Percentiles rank a stretch among this genome's conserved stretches.
Evolutionary conservation across 2,797 vertebrate species (phyloP).

Genomic region (Microcaecilia unicolor): DNA sequence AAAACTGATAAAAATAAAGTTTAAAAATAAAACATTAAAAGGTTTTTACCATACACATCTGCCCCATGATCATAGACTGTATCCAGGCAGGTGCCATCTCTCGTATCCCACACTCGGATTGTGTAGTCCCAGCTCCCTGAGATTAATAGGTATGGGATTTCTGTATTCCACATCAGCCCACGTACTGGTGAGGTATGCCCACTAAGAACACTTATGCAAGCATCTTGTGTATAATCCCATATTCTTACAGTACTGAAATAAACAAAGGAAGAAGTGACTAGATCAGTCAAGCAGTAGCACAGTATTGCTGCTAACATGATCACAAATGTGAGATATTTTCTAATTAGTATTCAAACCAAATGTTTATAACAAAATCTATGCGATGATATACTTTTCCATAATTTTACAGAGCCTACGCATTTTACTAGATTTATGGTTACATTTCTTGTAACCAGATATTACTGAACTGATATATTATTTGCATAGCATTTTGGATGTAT

Average conservation of each 20-base stretch:
- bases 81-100: slow-evolving; percentile 85
- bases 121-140: slow-evolving; percentile 96
- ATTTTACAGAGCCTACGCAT: too few species aligned
- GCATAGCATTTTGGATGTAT: too few species aligned
- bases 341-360: too few species aligned
- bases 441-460: too few species aligned
- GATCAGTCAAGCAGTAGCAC: too few species aligned
- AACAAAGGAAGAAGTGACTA: not conserved
- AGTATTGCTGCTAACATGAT: too few species aligned
- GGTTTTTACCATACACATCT: slow-evolving; percentile 83
- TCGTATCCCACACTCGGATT: slow-evolving; percentile 91
- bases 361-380: too few species aligned
- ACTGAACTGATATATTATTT: too few species aligned
- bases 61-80: slow-evolving; percentile 89
- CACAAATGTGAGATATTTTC: too few species aligned
- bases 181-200: slow-evolving; percentile 88
- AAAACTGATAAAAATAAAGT: too few species aligned
- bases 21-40: not conserved
- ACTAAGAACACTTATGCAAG: slow-evolving; percentile 83
- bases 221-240: slow-evolving; percentile 95
- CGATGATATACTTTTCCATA: too few species aligned
- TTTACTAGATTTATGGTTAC: too few species aligned
- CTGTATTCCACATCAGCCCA: slow-evolving; percentile 91
- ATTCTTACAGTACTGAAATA: slow-evolving; percentile 80
- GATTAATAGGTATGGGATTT: slow-evolving; percentile 86